Conservation (phyloP, 1,140 invertebrate species). For the Latrodectus geometricus region DNA sequence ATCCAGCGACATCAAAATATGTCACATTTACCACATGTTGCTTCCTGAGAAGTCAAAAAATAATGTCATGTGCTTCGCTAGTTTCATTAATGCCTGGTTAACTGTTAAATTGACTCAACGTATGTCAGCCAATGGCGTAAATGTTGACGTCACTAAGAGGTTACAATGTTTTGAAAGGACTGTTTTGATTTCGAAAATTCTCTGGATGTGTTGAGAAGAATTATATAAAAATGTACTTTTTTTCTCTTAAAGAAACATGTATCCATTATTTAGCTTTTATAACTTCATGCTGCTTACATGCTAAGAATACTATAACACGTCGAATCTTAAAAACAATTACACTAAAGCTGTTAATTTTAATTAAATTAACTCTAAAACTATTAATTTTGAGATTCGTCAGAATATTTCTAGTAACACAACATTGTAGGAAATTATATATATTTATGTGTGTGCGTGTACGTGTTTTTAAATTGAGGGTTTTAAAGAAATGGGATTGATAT, state of each 20-base stretch:
- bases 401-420: no score
- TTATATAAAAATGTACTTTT: not conserved
- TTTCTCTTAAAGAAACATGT: no score
- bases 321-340: no score
- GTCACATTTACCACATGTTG: slow-evolving; percentile 49
- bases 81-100: slow-evolving; percentile 23
- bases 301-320: not conserved
- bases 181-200: not conserved
- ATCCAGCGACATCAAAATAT: slow-evolving; percentile 15
- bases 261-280: not conserved
- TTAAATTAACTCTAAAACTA: no score
- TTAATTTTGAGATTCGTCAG: no score
- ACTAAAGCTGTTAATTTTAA: no score
- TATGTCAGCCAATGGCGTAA: not conserved
- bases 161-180: not conserved
- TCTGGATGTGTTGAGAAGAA: slow-evolving; percentile 1
- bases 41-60: slow-evolving; percentile 31
- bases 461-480: no score
- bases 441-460: no score
- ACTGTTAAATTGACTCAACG: slow-evolving; percentile 31
- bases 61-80: slow-evolving; percentile 13
- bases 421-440: no score
- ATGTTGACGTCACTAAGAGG: slow-evolving; percentile 18
- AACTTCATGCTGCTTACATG: not conserved
- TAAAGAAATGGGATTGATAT: no score